Evolutionary conservation across 2,797 vertebrate genomes (phyloP).

Genomic region (Leuciscus waleckii): DNA sequence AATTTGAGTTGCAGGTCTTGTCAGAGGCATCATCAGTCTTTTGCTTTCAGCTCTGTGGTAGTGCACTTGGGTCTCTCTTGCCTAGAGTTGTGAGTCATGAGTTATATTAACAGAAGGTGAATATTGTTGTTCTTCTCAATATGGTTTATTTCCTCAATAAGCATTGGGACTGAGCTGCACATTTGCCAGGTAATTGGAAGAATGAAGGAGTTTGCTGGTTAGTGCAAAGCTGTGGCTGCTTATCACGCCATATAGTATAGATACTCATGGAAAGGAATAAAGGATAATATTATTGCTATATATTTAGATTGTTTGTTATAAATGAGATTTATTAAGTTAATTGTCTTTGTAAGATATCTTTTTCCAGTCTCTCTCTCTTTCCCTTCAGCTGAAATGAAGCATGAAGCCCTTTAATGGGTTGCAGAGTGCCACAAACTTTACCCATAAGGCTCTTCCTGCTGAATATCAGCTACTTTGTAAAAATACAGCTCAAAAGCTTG

Average conservation of each 20-base stretch:
- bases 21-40: constrained; percentile 47
- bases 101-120: constrained; percentile 54
- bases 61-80: neutral
- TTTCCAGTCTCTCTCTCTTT: neutral
- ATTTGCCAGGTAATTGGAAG: constrained; percentile 41
- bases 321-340: constrained; percentile 21
- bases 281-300: neutral
- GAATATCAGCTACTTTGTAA: neutral
- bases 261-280: neutral
- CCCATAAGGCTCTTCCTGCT: neutral
- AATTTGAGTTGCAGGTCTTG: constrained; percentile 35
- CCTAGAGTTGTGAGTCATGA: constrained; percentile 43
- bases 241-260: neutral
- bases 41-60: constrained; percentile 9
- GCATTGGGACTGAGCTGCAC: constrained; percentile 22
- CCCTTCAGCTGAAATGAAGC: neutral
- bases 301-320: constrained; percentile 17
- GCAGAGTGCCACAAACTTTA: constrained; percentile 6
- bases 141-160: constrained; percentile 36
- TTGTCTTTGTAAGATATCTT: constrained; percentile 20
- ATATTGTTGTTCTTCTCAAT: constrained; percentile 38
- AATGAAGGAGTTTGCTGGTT: constrained; percentile 23
- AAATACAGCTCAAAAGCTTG: constrained; percentile 1
- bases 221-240: constrained; percentile 20
- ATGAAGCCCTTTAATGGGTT: neutral